Evolutionary conservation across 2,888 invertebrate species (phyloP), one percentile per base, ranked within the genome.

Genomic region (Lochmaea crataegi): DNA sequence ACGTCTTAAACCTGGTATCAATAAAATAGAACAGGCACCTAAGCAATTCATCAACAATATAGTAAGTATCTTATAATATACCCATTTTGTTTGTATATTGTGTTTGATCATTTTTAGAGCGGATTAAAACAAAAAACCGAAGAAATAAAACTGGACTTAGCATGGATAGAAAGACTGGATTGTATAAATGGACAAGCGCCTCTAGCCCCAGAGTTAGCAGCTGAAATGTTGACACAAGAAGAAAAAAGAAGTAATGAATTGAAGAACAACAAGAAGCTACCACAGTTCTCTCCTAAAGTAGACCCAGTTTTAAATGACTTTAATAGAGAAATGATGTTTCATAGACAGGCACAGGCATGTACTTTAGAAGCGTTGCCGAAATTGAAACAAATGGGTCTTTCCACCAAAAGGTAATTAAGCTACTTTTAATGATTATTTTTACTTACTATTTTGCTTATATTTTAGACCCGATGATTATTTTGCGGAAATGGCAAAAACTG

Each of bases 401-500:
- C 91, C 0, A 97, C 96, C 0, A 93, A 92, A 83, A 76, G 80
- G 79, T 79, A 72, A 16, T 45, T 60, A 64, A 10, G 22, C 2
- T 45, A 64, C 10, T 9, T 53, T 18, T 63, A 5, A 18, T 64
- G 10, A 48, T 48, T 64, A 22, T 64, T 22, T 18, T 16, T 18
- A n/a, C 11, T n/a, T 48, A 38, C 22, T 4, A 58, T n/a, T 16
- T 0, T 67, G 22, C 65, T 61, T 45, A 66, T 58, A 61, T 79
- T 83, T 38, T 76, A 89, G 94, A 65, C 99, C 99, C 0, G 95
- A 96, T 71, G 99, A 99, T 87, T 99, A 97, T 86, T 99, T 98
- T 87, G 99, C 99, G 0, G 96, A 99, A 89, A 99, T 99, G 99
- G 97, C 96, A 0, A 99, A 99, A 86, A 90, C 95, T 14, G 99